Evolutionary conservation across 2,797 vertebrate genomes (phyloP).

Genomic region (Eulemur rubriventer): DNA sequence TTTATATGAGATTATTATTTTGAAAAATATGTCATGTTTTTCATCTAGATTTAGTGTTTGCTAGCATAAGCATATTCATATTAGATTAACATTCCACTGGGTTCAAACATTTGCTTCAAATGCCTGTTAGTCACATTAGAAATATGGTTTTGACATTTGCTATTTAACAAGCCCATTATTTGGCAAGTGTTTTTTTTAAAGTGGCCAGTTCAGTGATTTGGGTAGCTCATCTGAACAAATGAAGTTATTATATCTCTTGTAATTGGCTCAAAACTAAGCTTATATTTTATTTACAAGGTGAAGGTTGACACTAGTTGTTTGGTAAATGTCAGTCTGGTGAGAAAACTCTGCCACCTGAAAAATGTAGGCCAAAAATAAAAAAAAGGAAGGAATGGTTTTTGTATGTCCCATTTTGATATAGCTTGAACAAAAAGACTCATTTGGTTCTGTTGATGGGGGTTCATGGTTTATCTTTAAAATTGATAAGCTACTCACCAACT

Average conservation of each 20-base stretch:
- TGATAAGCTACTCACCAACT: neutral
- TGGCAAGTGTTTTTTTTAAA: slow-evolving; percentile 10
- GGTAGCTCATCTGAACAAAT: slow-evolving; percentile 31
- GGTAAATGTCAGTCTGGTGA: neutral
- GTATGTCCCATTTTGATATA: neutral
- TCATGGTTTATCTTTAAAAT: neutral
- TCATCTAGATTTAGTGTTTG: neutral
- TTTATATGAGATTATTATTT: slow-evolving; percentile 19
- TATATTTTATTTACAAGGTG: slow-evolving; percentile 45
- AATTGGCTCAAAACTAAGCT: neutral
- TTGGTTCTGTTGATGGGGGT: neutral
- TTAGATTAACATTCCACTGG: slow-evolving; percentile 43
- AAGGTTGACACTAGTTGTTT: neutral
- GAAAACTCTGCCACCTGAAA: neutral
- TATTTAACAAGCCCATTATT: slow-evolving; percentile 60
- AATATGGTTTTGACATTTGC: slow-evolving; percentile 67
- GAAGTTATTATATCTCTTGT: neutral
- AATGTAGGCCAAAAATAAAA: neutral
- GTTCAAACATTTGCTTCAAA: slow-evolving; percentile 51
- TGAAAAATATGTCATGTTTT: neutral
- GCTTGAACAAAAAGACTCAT: neutral
- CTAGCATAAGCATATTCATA: slow-evolving; percentile 49
- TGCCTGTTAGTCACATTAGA: slow-evolving; percentile 52
- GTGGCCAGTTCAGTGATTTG: neutral
- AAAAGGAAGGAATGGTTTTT: neutral